Conservation (phyloP, 2,797 vertebrate genomes). For the Lepus oiostolus region DNA sequence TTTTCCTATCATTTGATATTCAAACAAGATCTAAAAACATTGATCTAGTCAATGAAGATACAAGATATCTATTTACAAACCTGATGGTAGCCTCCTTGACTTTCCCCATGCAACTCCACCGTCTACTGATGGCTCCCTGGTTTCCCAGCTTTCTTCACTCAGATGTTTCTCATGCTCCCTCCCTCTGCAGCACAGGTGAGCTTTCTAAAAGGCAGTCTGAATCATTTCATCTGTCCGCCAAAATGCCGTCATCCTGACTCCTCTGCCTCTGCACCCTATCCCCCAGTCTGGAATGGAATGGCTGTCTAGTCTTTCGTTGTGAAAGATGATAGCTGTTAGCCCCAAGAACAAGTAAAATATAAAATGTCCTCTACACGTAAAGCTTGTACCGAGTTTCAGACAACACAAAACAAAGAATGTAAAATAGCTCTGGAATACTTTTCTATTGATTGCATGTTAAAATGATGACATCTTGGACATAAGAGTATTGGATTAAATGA, state of each 20-base stretch:
- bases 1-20: not conserved
- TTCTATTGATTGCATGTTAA: not conserved
- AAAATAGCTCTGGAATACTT: not conserved
- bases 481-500: not conserved
- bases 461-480: not conserved
- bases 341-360: not conserved
- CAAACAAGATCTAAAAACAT: not conserved
- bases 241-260: not conserved
- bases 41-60: not conserved
- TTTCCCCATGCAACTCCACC: not conserved
- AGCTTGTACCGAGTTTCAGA: not conserved
- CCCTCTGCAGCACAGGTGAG: not conserved
- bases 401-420: not conserved
- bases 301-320: not conserved
- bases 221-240: not conserved
- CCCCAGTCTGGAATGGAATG: not conserved
- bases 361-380: not conserved
- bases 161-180: not conserved
- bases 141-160: not conserved
- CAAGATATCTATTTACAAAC: not conserved
- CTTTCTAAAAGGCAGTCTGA: not conserved
- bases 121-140: rapidly evolving
- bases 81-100: too few relatives aligned
- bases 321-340: not conserved
- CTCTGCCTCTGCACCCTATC: too few relatives aligned